phyloP scores from a whole-genome alignment of 37 sponge, comb jelly and placozoan species.

The Corticium candelabrum region DNA sequence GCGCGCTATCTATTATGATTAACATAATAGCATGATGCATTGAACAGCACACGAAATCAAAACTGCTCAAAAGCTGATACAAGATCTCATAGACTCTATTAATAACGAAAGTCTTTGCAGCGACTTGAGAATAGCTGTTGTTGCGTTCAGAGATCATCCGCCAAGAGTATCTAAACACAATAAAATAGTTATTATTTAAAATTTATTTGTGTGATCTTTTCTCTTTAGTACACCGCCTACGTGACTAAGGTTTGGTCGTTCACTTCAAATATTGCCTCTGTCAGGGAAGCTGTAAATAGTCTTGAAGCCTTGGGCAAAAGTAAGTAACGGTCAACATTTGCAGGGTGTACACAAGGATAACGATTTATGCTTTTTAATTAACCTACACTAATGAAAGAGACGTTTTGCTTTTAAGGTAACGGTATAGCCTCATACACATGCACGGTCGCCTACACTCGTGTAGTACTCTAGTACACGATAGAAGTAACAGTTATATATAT shows the following conservation, averaged over 20 bases:
- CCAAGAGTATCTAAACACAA: not conserved
- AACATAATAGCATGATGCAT: not conserved
- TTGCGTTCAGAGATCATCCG: not conserved
- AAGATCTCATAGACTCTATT: not conserved
- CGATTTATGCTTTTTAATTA: too few relatives aligned
- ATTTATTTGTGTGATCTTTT: not conserved
- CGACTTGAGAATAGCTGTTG: not conserved
- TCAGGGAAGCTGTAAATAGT: not conserved
- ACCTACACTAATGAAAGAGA: too few relatives aligned
- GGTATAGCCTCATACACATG: too few relatives aligned
- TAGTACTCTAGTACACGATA: too few relatives aligned
- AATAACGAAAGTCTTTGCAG: not conserved
- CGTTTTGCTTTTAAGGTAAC: too few relatives aligned
- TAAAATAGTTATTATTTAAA: not conserved
- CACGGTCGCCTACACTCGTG: too few relatives aligned
- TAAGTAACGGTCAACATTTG: too few relatives aligned
- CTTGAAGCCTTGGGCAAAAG: not conserved
- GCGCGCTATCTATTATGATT: too few relatives aligned
- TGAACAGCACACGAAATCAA: not conserved
- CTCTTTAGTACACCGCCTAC: not conserved
- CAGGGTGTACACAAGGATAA: too few relatives aligned
- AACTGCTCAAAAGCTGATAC: not conserved
- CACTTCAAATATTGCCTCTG: not conserved
- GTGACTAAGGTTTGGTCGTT: not conserved
- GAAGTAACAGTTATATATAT: constrained; percentile 75